A percentile compares a stretch with the other conserved stretches of the same genome.
phyloP scores from a whole-genome alignment of 2,113 vertebrate species.

The Scytalopus superciliaris region DNA sequence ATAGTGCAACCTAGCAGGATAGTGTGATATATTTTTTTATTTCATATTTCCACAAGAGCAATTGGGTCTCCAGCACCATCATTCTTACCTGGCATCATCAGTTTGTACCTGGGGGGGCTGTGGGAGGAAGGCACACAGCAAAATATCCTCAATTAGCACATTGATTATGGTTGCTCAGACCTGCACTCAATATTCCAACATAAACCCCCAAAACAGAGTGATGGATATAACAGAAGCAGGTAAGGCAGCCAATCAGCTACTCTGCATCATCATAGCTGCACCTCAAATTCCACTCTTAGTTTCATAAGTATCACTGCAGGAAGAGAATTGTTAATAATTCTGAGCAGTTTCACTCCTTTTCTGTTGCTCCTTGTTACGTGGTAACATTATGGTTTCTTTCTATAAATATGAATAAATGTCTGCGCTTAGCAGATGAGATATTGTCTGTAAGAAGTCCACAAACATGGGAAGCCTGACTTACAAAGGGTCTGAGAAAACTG shows the following conservation, averaged over 20 bases:
- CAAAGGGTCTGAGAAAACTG: constrained; percentile 6
- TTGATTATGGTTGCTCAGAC: not conserved
- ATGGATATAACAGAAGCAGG: not conserved
- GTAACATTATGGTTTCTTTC: not conserved
- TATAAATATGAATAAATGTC: not conserved
- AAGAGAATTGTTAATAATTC: not conserved
- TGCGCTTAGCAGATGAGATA: not conserved
- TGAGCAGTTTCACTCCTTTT: not conserved
- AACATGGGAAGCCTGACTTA: not conserved
- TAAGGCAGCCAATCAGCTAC: not conserved
- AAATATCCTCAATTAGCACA: not conserved
- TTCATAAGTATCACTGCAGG: not conserved
- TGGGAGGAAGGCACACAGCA: not conserved
- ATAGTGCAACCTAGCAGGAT: not conserved
- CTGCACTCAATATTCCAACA: not conserved
- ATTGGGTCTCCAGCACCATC: not conserved
- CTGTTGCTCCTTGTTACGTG: not conserved
- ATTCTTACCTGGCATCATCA: not conserved
- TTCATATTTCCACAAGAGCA: not conserved
- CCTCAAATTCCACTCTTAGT: not conserved
- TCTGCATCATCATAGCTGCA: not conserved
- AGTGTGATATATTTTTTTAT: not conserved
- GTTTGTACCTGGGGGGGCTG: not conserved
- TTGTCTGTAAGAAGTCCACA: not conserved
- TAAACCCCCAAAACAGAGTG: not conserved